Percentiles rank a stretch among this genome's conserved stretches.
phyloP scores from a whole-genome alignment of 2,888 invertebrate genomes.

The Euzophera pinguis region DNA sequence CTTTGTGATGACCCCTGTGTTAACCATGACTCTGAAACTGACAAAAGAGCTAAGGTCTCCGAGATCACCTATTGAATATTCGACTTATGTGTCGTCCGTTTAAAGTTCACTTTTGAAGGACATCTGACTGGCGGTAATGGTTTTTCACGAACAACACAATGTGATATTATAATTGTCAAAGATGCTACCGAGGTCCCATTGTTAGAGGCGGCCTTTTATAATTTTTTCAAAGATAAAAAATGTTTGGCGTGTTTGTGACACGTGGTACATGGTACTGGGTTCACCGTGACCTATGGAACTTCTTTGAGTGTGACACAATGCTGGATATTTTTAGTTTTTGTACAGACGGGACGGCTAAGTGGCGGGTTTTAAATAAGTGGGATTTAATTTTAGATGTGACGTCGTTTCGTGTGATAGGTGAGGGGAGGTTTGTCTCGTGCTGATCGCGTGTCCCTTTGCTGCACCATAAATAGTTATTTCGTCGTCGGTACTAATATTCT shows the following conservation, averaged over 20 bases:
- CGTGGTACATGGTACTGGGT: slow-evolving; percentile 68
- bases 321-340: slow-evolving; percentile 77
- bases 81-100: slow-evolving; percentile 38
- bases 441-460: slow-evolving; percentile 65
- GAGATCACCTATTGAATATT: slow-evolving; percentile 37
- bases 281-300: slow-evolving; percentile 77
- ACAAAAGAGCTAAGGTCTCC: slow-evolving; percentile 42
- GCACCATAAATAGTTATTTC: slow-evolving; percentile 32
- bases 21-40: slow-evolving; percentile 50
- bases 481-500: slow-evolving; percentile 23
- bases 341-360: slow-evolving; percentile 74
- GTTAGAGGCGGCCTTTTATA: slow-evolving; percentile 73
- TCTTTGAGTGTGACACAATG: slow-evolving; percentile 76
- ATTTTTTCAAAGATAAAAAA: slow-evolving; percentile 78
- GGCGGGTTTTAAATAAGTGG: slow-evolving; percentile 75
- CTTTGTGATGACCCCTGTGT: slow-evolving; percentile 80
- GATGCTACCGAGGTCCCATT: slow-evolving; percentile 77
- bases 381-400: slow-evolving; percentile 77
- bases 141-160: slow-evolving; percentile 37
- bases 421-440: slow-evolving; percentile 73
- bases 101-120: slow-evolving; percentile 50
- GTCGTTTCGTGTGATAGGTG: slow-evolving; percentile 57
- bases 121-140: slow-evolving; percentile 40
- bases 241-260: slow-evolving; percentile 78
- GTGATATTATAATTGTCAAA: slow-evolving; percentile 79